Evolutionary conservation across 2,113 vertebrate genomes (phyloP), one percentile per base, ranked within the genome.

Genomic region (Paralichthys olivaceus): DNA sequence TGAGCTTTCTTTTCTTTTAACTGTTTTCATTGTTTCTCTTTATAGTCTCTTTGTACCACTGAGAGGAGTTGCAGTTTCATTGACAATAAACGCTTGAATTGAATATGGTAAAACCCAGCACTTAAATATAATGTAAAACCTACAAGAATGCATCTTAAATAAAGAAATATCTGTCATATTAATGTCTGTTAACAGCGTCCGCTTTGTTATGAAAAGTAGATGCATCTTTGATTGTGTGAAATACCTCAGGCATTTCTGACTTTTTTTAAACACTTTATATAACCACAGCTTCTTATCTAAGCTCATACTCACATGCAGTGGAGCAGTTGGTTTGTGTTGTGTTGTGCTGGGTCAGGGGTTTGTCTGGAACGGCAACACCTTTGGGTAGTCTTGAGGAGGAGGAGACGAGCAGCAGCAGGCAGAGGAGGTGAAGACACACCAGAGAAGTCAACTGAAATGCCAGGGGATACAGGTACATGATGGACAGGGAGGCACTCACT

Each of bases 401-500:
- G 32, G 58, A 54, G 71, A 81, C n/a, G 37, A 86, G 64, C 32
- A 85, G 64, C 32, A 85, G 85, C 63, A 87, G 53, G 61, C n/a
- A 70, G 64, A 88, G 60, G 45, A 90, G 63, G 23, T 20, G 69
- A 29, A 86, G 37, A 58, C 75, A 60, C 53, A 45, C n/a, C 6
- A 12, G 37, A 17, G 67, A 64, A 43, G 54, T 75, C 65, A 67
- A 64, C 17, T 15, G 83, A 23, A 82, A 68, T 37, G 7, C 47
- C 6, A 13, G 83, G 51, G 75, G 40, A 69, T 26, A 53, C 26
- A n/a, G 51, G 75, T 74, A 82, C 89, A 92, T 90, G 79, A 25
- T 77, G 79, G 85, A 55, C 66, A 67, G 79, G 43, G 60, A 26
- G 53, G 43, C 54, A 4, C 20, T 20, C n/a, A n/a, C n/a, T n/a